Evolutionary conservation across 2,888 invertebrate genomes (phyloP), one percentile per base, ranked within the genome.

Genomic region (Eupsilia transversa): DNA sequence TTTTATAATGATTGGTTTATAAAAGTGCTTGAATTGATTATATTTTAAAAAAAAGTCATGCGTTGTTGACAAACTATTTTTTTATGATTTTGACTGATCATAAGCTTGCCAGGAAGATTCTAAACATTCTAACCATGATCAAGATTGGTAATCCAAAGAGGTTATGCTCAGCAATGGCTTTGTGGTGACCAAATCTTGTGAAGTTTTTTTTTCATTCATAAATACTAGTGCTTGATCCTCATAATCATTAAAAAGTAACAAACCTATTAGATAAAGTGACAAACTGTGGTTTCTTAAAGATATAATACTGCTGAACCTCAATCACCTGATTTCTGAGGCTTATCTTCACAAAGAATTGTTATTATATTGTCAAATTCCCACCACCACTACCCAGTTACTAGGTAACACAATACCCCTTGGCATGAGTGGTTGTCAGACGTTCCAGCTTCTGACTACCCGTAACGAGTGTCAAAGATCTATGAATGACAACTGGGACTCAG

Each of bases 41-140:
- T n/a, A 10, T 17, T 1, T 6, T 9, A 12, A 14, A 23, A 56
- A 30, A 72, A n/a, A 12, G 30, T 49, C 2, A 17, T 30, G n/a
- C 20, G n/a, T 49, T 77, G 75, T 77, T 77, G 61, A 80, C 76
- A 54, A 38, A 41, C 33, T 14, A 23, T 14, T 57, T n/a, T 49
- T 79, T 80, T 23, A 38, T 72, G 14, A 33, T 33, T 61, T 46
- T 9, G 9, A 33, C 46, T 30, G 38, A 38, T 33, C 17, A 0
- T 33, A 33, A 14, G 9, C 17, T 41, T 14, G 23, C n/a, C 23
- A 79, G n/a, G 30, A 35, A 27, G 27, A 30, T 66, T 66, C 3
- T 27, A 30, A 43, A 33, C 17, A 3, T 17, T 6, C 2, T 1
- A 5, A 41, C 6, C 3, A 2, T n/a, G n/a, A n/a, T 2, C 3